Evolutionary conservation across 2,888 invertebrate genomes (phyloP).

Genomic region (Scaeva pyrastri): DNA sequence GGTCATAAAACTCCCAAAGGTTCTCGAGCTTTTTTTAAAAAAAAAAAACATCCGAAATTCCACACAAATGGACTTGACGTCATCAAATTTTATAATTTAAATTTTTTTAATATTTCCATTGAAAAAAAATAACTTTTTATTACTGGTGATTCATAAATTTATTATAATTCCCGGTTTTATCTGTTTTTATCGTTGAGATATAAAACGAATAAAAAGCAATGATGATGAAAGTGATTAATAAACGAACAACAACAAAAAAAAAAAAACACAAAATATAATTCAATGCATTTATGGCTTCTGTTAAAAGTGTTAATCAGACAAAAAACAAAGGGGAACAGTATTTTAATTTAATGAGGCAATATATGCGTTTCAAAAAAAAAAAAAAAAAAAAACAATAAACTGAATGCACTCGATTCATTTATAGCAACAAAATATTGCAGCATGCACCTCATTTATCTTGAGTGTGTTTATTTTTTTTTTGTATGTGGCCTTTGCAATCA

Average conservation of each 20-base stretch:
- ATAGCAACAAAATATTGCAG: background rate
- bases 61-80: background rate
- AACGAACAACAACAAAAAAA: background rate
- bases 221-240: background rate
- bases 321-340: conserved; percentile 29
- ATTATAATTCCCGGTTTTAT: background rate
- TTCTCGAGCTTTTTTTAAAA: too few species aligned
- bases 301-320: conserved; percentile 20
- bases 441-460: conserved; percentile 28
- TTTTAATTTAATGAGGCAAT: conserved; percentile 29
- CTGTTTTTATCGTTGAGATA: background rate
- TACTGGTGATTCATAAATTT: conserved; percentile 14
- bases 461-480: background rate
- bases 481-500: background rate
- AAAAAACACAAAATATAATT: background rate
- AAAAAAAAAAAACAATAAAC: too few species aligned
- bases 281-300: conserved; percentile 24
- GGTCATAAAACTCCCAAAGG: too few species aligned
- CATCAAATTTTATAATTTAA: background rate
- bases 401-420: conserved; percentile 18
- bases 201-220: background rate
- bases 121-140: background rate
- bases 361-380: background rate
- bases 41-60: too few species aligned
- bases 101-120: background rate